Base-by-base conservation (phyloP, 2,113 vertebrate genomes). In the Copsychus sechellarum region DNA sequence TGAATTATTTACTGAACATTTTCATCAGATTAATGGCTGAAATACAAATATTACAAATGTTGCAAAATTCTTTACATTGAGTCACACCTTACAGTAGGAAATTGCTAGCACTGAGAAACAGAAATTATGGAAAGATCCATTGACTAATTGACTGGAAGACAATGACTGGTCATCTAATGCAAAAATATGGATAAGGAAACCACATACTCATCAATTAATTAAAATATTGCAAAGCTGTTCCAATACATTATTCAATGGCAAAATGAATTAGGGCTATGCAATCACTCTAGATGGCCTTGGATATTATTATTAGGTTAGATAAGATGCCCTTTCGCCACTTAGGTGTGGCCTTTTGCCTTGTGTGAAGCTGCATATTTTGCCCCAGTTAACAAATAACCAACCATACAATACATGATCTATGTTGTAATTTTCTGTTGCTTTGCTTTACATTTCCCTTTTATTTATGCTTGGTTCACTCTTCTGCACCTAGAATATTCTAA, bases 161-260 rank as follows among this genome's bases (percentile, higher is more conserved):
- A 87, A 58, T 9, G 21, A 72, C 50, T 91, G 69, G 29, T 85
- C 57, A 69, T 56, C n/a, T 69, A 66, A 62, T 29, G 53, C 28
- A 80, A 92, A 90, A 87, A 82, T 85, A 82, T 47, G 21, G 22
- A 26, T 61, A 90, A 76, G 8, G 26, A 88, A 95, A 90, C 29
- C 1, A 8, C 51, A 50, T 26, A 54, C 15, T 85, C 84, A 85
- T 78, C 53, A 92, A 77, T 85, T 87, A 94, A 95, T 95, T 87
- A 92, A 85, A 92, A 88, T 86, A 86, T 80, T 90, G 36, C 54
- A 88, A 66, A 61, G 20, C 5, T 91, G 9, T 92, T 95, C 31
- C 53, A 90, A 85, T 82, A 40, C 12, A 73, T 88, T 87, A 69
- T 94, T 89, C 61, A 90, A 76, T 25, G n/a, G 29, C 14, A 85